Evolutionary conservation across 2,888 invertebrate genomes (phyloP).

Genomic region (Autographa gamma): DNA sequence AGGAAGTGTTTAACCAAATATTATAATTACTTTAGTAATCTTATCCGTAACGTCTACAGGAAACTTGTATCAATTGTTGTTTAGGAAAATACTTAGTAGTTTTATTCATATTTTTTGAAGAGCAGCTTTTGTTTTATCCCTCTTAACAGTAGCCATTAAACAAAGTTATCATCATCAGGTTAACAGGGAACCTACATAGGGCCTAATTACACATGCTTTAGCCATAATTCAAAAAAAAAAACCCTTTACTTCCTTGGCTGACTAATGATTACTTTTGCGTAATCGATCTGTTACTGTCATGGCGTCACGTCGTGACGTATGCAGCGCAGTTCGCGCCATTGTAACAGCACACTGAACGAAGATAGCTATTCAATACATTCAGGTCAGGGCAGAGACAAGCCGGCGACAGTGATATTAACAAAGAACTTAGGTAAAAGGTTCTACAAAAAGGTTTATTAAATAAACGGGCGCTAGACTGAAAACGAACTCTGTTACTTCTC

Average conservation of each 20-base stretch:
- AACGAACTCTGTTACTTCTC: background rate
- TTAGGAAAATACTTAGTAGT: background rate
- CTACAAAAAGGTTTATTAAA: slow-evolving; percentile 30
- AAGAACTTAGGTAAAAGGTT: slow-evolving; percentile 20
- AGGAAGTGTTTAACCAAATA: background rate
- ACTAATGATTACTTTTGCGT: slow-evolving; percentile 1
- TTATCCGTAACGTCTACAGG: background rate
- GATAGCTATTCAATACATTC: slow-evolving; percentile 42
- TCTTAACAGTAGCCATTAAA: background rate
- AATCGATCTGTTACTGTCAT: slow-evolving; percentile 17
- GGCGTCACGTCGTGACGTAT: slow-evolving; percentile 24
- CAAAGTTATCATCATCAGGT: too few relatives aligned
- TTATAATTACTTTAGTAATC: background rate
- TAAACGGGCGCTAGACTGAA: background rate
- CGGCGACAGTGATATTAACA: slow-evolving; percentile 38
- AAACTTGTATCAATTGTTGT: background rate
- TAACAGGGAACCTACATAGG: background rate
- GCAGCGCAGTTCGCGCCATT: slow-evolving; percentile 19
- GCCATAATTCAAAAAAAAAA: background rate
- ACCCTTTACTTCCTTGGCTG: background rate
- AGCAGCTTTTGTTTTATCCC: background rate
- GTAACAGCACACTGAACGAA: slow-evolving; percentile 21
- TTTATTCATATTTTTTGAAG: background rate
- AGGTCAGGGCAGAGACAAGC: slow-evolving; percentile 53
- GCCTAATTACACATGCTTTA: background rate